Evolutionary conservation across 2,888 invertebrate genomes (phyloP).

Genomic region (Malthinus flaveolus): DNA sequence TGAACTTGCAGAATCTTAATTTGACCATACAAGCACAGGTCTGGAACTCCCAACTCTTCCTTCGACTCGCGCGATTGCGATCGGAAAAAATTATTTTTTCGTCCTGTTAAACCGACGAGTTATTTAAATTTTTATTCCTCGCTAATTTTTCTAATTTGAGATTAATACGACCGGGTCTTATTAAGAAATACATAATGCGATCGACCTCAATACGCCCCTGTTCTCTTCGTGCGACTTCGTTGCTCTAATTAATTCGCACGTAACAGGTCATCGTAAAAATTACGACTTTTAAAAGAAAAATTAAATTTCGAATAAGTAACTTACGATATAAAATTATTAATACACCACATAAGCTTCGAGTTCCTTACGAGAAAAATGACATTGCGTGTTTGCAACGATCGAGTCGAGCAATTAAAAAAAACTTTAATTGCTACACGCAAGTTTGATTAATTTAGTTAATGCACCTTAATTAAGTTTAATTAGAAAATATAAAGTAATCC

Average conservation of each 20-base stretch:
- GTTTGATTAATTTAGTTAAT: slow-evolving; percentile 4
- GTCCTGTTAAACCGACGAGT: no score
- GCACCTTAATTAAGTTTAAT: background rate
- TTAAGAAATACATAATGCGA: background rate
- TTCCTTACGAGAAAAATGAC: no score
- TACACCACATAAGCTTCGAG: no score
- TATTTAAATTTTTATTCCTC: no score
- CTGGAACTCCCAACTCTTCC: background rate
- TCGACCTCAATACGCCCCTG: background rate
- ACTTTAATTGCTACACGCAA: slow-evolving; percentile 3
- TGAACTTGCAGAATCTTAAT: slow-evolving; percentile 13
- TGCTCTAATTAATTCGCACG: slow-evolving; percentile 6
- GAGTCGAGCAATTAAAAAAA: slow-evolving; percentile 1
- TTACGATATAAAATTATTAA: no score
- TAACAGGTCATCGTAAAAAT: background rate
- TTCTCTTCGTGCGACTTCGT: background rate
- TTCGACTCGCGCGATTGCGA: background rate
- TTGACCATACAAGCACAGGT: slow-evolving; percentile 1
- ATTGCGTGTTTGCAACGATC: background rate
- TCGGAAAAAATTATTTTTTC: background rate
- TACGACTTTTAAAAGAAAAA: no score
- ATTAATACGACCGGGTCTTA: background rate
- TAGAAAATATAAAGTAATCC: slow-evolving; percentile 1
- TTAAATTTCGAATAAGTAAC: no score
- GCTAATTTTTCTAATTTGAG: no score